These are phyloP conservation scores for Dinoponera quadriceps DNA, from an alignment of 1,140 invertebrate genomes.

Conservation along the genomic window DNA sequence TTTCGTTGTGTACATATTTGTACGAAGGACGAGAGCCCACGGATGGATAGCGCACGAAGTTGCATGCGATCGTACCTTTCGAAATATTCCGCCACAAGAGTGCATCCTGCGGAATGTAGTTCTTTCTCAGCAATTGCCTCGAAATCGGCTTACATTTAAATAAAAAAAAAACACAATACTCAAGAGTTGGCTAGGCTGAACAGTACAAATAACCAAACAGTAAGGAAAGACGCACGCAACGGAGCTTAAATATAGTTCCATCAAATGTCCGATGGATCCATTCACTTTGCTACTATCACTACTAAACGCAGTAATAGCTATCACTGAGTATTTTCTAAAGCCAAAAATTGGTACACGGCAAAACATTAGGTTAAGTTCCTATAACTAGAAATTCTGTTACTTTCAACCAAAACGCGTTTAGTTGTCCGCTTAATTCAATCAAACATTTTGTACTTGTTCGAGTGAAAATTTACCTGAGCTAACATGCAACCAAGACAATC, in stretches of 20 bases:
- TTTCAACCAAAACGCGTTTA: no score
- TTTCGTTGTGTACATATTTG: constrained; percentile 71
- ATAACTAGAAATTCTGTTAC: no score
- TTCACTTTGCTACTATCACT: no score
- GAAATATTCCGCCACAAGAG: constrained; percentile 48
- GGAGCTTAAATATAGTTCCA: no score
- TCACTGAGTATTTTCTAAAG: neutral
- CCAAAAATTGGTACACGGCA: neutral
- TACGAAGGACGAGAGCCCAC: constrained; percentile 41
- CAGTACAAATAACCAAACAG: no score
- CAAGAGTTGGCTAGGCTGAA: no score
- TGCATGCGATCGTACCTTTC: constrained; percentile 32
- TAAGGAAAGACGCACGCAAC: no score
- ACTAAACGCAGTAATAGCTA: neutral
- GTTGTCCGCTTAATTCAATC: no score
- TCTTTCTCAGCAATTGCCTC: constrained; percentile 22
- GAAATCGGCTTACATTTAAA: neutral
- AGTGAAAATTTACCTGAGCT: neutral
- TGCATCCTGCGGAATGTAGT: neutral
- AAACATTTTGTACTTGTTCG: no score
- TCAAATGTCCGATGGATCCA: no score
- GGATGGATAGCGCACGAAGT: constrained; percentile 51
- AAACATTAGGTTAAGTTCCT: no score
- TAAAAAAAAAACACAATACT: neutral
- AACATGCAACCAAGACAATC: neutral